Base-by-base conservation (phyloP, 2,888 invertebrate genomes). In the Chrysodeixis includens region DNA sequence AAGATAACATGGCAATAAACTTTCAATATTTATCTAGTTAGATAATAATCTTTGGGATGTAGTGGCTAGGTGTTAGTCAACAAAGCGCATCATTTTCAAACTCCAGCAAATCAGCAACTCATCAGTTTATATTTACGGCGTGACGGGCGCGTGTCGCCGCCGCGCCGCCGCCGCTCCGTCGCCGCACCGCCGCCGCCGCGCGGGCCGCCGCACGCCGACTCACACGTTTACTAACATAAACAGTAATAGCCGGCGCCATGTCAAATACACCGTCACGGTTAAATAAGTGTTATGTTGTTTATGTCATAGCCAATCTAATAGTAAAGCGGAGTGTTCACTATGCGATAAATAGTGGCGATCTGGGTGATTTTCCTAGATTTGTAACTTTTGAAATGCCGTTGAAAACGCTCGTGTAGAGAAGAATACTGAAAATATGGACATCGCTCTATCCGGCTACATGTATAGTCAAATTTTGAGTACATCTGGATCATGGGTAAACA, bases 191-290 rank as follows among this genome's bases (percentile, higher is more conserved):
- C 70, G 66, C 65, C 77, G 63, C 66, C 64, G 52, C 65, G 75
- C 44, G 71, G 60, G 44, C 67, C 71, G 66, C 58, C 69, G 65
- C 60, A 44, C 65, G 61, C 55, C 81, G 76, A 74, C 71, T 69
- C 78, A 76, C 40, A 55, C 74, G 62, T 60, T 62, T 72, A 57
- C 68, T 65, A 73, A 76, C 73, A 71, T 56, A 64, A 75, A 71
- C 79, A 52, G 70, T 73, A 64, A 74, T 66, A 58, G 69, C 60
- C 70, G 81, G 79, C 81, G 79, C 81, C 79, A 78, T 67, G 76
- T 71, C 80, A 72, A 75, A 72, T 69, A 65, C 64, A 54, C 68
- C 74, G 79, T 71, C 69, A 74, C 74, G 62, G 75, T 70, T 66
- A 57, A 66, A 70, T 60, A 67, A 68, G 62, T 64, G 71, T 74